Base-by-base conservation (phyloP, 37 sponge, comb jelly and placozoan genomes). In the Ephydatia muelleri region DNA sequence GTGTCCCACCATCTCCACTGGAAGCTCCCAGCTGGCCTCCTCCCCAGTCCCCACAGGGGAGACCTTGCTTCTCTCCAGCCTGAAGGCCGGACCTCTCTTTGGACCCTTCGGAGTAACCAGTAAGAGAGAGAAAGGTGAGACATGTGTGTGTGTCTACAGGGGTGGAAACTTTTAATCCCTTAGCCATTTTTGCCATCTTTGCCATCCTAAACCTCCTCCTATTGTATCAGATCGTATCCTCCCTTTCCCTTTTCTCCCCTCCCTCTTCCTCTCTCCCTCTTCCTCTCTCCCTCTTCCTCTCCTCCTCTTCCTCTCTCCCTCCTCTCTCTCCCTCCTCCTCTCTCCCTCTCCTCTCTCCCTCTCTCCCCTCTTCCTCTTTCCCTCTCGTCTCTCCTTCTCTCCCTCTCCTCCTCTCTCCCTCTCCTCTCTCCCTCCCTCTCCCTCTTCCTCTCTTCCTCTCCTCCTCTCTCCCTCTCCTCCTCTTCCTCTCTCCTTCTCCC, bases 371-470 rank as follows among this genome's bases (percentile, higher is more conserved):
- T 67, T 12, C 13, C 67, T 67, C 27, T n/a, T n/a, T n/a, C n/a
- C n/a, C n/a, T n/a, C n/a, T n/a, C n/a, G n/a, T n/a, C n/a, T n/a
- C n/a, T n/a, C n/a, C 13, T 32, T 13, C 32, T 8, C 30, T 25
- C 66, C 67, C 66, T 47, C 66, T 12, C 66, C 27, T 27, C 67
- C 66, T 78, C 79, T 49, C 79, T 49, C 11, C 67, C 77, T 36
- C 40, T 57, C 38, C 26, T 12, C 26, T 29, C 29, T 29, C 26
- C 73, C 29, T 29, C 26, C 27, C 29, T 29, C 26, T 26, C 16
- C 37, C 19, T 16, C 43, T 16, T 37, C 37, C 19, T 26, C 11
- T n/a, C n/a, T 26, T 34, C 77, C 16, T 16, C n/a, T 19, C 14
- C 40, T 13, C 77, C 26, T 26, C 26, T 26, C n/a, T 29, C 9